Percentiles rank a stretch among this genome's conserved stretches.
These are phyloP conservation scores for Acronicta alni DNA, from an alignment of 2,888 invertebrate species.

Conservation along the genomic window DNA sequence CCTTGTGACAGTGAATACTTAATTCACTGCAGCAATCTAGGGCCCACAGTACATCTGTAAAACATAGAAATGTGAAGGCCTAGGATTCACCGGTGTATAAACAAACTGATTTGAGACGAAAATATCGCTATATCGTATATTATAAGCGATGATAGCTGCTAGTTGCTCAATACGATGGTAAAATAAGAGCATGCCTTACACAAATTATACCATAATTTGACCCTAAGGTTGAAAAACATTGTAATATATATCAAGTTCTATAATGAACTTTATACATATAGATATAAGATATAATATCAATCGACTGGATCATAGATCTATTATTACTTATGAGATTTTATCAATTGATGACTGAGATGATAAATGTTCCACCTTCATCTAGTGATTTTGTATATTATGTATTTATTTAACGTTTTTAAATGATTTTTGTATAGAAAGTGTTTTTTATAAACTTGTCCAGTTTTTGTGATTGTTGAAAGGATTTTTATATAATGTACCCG, in stretches of 20 bases:
- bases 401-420: slow-evolving; percentile 62
- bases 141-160: slow-evolving; percentile 22
- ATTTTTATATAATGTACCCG: slow-evolving; percentile 55
- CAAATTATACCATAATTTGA: slow-evolving; percentile 56
- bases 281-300: slow-evolving; percentile 50
- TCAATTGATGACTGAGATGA: slow-evolving; percentile 60
- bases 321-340: slow-evolving; percentile 59
- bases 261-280: slow-evolving; percentile 39
- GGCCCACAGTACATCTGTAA: slow-evolving; percentile 14
- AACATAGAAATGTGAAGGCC: background rate
- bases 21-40: slow-evolving; percentile 4
- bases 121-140: slow-evolving; percentile 22
- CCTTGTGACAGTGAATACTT: slow-evolving; percentile 15
- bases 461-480: slow-evolving; percentile 62
- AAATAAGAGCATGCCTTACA: slow-evolving; percentile 42
- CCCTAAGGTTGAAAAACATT: slow-evolving; percentile 48
- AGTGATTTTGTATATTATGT: slow-evolving; percentile 65
- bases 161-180: slow-evolving; percentile 50
- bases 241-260: slow-evolving; percentile 48
- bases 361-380: slow-evolving; percentile 60
- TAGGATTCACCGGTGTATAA: slow-evolving; percentile 21
- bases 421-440: slow-evolving; percentile 55
- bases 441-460: slow-evolving; percentile 42
- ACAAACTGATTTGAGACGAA: slow-evolving; percentile 9
- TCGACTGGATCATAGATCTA: slow-evolving; percentile 60